Base-by-base conservation (phyloP, 2,797 vertebrate genomes). In the Agapornis canus region DNA sequence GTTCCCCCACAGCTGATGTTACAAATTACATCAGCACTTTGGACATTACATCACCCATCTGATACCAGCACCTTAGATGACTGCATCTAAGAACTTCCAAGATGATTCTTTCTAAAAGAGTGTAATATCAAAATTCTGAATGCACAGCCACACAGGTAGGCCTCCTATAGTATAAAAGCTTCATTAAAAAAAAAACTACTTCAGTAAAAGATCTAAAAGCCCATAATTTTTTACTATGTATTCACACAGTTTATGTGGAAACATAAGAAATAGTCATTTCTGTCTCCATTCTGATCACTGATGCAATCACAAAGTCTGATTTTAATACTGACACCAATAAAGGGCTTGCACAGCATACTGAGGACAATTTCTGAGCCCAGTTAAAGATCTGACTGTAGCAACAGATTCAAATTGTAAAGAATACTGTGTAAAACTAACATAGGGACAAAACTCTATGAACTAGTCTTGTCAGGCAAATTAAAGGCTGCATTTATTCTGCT, bases 341-440 rank as follows among this genome's bases (percentile, higher is more conserved):
- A 72, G 84, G 32, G 29, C 32, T 66, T 61, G 48, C 51, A 47
- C 23, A 80, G 29, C 20, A 49, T 15, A 40, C 32, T 48, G 32
- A 79, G n/a, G 3, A 29, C 20, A 77, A 60, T 42, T 91, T 73
- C 63, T 40, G 35, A 90, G 68, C 20, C 18, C 52, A 61, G 15
- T 15, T 51, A 83, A 88, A 90, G 48, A n/a, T 83, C 65, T n/a
- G 26, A 86, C 11, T 79, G 31, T 52, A 92, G 66, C 51, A 91
- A 82, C 5, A 77, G 21, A 71, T 31, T 68, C 13, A 60, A 52
- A 90, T 5, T 60, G 48, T 12, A 88, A 69, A 75, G 32, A 83
- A 27, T 4, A 43, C 4, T n/a, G 18, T 1, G 0, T 12, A 66
- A 84, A 48, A 69, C 18, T 49, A 79, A 80, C 6, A 2, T 4